A percentile compares a stretch with the other conserved stretches of the same genome.
Evolutionary conservation across 2,113 vertebrate species (phyloP).

Genomic region (Poeciliopsis turrubarensis): DNA sequence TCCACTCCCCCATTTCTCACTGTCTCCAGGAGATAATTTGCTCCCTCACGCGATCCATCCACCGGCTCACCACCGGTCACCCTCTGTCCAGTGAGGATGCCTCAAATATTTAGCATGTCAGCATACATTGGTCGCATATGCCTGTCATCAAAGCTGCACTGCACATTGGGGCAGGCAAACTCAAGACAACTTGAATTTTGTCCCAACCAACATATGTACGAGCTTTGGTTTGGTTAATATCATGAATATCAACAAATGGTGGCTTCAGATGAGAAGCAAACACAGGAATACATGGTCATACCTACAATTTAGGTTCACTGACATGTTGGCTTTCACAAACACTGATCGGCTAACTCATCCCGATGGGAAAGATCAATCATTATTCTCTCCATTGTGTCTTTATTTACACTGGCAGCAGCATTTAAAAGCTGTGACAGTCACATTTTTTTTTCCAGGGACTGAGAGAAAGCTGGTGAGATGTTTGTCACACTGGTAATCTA

Average conservation of each 20-base stretch:
- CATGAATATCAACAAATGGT: conserved; percentile 1
- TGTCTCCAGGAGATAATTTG: conserved; percentile 82
- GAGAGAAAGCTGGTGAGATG: conserved; percentile 26
- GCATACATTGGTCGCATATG: not conserved
- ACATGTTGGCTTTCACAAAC: conserved; percentile 61
- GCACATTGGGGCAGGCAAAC: not conserved
- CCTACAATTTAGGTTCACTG: conserved; percentile 39
- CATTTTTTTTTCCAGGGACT: conserved; percentile 40
- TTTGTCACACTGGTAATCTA: conserved; percentile 17
- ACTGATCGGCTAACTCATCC: conserved; percentile 63
- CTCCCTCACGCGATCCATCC: conserved; percentile 49
- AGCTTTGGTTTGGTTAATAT: not conserved
- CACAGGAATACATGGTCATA: conserved; percentile 3
- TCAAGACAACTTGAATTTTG: conserved; percentile 6
- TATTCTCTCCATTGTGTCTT: conserved; percentile 48
- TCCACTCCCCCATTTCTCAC: conserved; percentile 82
- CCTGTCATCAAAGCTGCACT: conserved; percentile 4
- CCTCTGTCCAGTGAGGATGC: conserved; percentile 69
- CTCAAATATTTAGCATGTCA: conserved; percentile 58
- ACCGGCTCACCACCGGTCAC: conserved; percentile 78
- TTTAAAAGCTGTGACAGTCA: conserved; percentile 56
- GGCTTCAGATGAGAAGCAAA: conserved; percentile 13
- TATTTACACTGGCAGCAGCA: conserved; percentile 56
- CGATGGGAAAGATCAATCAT: conserved; percentile 63
- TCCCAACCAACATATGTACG: not conserved